These are phyloP conservation scores for Caenorhabditis sp. DNA, from an alignment of 2,888 invertebrate species.

Conservation along the genomic window DNA sequence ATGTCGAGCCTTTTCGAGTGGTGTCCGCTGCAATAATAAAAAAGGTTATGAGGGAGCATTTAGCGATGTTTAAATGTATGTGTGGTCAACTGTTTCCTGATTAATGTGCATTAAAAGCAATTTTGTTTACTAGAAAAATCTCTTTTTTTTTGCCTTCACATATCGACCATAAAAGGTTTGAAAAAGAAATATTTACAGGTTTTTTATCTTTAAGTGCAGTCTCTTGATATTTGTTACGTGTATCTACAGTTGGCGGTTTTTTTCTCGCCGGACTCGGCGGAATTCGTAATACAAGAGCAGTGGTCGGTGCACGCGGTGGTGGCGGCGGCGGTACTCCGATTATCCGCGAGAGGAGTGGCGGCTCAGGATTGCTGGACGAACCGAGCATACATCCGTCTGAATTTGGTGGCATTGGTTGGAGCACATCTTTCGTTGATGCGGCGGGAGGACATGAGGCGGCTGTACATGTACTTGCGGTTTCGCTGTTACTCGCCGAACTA, in stretches of 20 bases:
- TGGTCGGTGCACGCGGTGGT: conserved; percentile 50
- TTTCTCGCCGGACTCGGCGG: conserved; percentile 39
- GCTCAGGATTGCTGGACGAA: conserved; percentile 48
- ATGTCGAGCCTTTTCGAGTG: conserved; percentile 70
- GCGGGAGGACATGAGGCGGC: conserved; percentile 3
- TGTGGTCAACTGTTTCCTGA: neutral
- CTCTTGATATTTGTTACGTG: conserved; percentile 51
- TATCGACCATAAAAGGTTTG: neutral
- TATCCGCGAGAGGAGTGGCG: conserved; percentile 58
- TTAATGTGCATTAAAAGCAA: neutral
- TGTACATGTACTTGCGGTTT: conserved; percentile 26
- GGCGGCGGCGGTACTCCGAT: conserved; percentile 58
- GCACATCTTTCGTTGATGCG: neutral
- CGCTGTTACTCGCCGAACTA: conserved; percentile 40
- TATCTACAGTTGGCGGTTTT: conserved; percentile 37
- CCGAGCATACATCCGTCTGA: conserved; percentile 56
- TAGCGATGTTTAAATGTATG: neutral
- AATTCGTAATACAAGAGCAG: conserved; percentile 44
- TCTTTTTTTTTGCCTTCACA: no score
- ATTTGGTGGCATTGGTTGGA: conserved; percentile 5
- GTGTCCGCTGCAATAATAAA: conserved; percentile 64
- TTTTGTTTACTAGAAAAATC: conserved; percentile 1
- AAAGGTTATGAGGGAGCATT: neutral
- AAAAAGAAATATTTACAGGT: conserved; percentile 19
- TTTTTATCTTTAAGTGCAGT: conserved; percentile 49